A percentile compares a stretch with the other conserved stretches of the same genome.
phyloP scores from a whole-genome alignment of 2,113 vertebrate genomes.

The Corythoichthys haematopterus region DNA sequence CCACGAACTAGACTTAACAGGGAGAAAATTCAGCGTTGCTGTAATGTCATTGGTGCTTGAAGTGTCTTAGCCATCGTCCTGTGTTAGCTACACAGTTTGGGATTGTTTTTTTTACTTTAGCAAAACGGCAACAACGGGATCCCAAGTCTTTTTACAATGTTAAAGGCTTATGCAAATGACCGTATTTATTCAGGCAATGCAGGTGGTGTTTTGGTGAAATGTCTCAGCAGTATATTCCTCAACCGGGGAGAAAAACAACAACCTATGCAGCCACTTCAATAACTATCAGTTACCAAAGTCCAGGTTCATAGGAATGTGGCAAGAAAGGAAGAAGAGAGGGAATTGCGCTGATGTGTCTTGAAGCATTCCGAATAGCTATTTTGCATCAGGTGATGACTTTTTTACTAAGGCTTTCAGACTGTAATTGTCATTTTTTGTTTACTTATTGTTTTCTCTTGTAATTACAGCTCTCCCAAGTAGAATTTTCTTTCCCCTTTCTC shows the following conservation, averaged over 20 bases:
- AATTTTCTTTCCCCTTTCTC: constrained; percentile 13
- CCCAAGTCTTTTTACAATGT: constrained; percentile 45
- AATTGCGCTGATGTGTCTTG: constrained; percentile 39
- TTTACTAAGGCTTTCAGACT: not conserved
- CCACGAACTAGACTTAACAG: not conserved
- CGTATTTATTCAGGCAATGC: constrained; percentile 55
- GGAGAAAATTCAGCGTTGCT: constrained; percentile 2
- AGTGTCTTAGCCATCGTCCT: constrained; percentile 15
- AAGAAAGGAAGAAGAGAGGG: constrained; percentile 57
- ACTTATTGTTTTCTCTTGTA: constrained; percentile 8
- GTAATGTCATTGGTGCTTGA: constrained; percentile 33
- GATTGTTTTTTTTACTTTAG: constrained; percentile 16
- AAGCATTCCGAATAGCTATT: constrained; percentile 55
- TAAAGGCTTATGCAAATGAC: constrained; percentile 39
- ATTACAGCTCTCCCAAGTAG: constrained; percentile 21
- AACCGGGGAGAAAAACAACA: constrained; percentile 22
- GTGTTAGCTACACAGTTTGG: constrained; percentile 12
- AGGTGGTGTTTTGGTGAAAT: constrained; percentile 30
- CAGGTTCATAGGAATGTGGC: constrained; percentile 23
- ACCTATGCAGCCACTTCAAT: constrained; percentile 44
- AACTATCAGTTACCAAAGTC: constrained; percentile 62
- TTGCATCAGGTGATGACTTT: constrained; percentile 29
- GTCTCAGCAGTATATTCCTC: constrained; percentile 58
- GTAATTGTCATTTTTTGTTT: constrained; percentile 7
- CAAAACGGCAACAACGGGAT: constrained; percentile 40